phyloP scores from a whole-genome alignment of 2,113 vertebrate species.

The Pseudolaguvia tuberculata region DNA sequence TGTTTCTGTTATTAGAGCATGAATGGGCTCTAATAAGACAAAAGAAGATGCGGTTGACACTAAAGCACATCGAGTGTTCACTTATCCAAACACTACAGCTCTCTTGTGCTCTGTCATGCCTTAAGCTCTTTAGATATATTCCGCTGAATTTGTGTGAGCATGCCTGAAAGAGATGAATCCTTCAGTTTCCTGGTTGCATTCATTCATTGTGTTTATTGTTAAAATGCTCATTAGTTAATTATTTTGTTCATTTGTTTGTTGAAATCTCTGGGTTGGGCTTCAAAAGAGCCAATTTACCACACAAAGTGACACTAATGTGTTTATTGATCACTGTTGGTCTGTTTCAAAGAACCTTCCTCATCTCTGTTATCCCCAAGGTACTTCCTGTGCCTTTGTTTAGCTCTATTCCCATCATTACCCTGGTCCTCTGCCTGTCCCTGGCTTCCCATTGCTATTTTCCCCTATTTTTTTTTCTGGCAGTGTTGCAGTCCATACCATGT shows the following conservation, averaged over 20 bases:
- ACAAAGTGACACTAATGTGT: conserved; percentile 30
- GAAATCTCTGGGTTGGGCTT: not conserved
- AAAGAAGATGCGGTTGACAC: conserved; percentile 13
- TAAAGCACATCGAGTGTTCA: conserved; percentile 38
- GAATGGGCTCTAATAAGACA: conserved; percentile 36
- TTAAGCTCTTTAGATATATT: not conserved
- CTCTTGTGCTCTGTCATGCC: not conserved
- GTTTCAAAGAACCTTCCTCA: not conserved
- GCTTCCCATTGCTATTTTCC: conserved; percentile 10
- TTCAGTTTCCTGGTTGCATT: not conserved
- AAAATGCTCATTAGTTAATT: not conserved
- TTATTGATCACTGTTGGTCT: conserved; percentile 17
- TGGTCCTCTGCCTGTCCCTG: not conserved
- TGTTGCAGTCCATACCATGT: not conserved
- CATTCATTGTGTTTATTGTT: not conserved
- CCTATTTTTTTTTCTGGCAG: conserved; percentile 22
- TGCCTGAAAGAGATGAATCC: not conserved
- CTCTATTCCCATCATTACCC: conserved; percentile 1
- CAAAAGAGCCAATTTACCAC: conserved; percentile 28
- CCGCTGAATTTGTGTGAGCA: not conserved
- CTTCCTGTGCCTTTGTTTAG: conserved; percentile 1
- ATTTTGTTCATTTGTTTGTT: not conserved
- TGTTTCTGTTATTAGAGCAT: conserved; percentile 31
- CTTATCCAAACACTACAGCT: conserved; percentile 21
- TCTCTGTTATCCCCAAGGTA: not conserved